These are phyloP conservation scores for Diaperis boleti DNA, from an alignment of 2,888 invertebrate species.

Conservation along the genomic window DNA sequence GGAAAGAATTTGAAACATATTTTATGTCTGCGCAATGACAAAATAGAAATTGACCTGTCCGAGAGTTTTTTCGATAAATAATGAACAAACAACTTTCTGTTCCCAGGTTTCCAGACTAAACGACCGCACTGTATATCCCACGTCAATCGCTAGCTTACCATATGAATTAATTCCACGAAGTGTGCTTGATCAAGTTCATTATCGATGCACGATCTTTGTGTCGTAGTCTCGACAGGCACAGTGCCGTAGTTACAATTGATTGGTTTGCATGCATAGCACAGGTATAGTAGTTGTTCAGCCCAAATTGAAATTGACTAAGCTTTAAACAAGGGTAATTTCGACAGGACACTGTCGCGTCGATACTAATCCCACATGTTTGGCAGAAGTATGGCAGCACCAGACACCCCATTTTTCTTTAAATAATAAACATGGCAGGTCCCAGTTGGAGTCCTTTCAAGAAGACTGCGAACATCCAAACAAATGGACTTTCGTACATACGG, in stretches of 20 bases:
- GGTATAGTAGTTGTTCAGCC: not conserved
- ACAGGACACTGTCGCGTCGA: not conserved
- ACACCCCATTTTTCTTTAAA: slow-evolving; percentile 19
- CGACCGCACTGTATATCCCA: too few relatives aligned
- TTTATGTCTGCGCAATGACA: too few relatives aligned
- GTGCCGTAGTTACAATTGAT: slow-evolving; percentile 16
- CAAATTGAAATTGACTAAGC: slow-evolving; percentile 16
- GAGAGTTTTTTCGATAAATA: too few relatives aligned
- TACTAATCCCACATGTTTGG: slow-evolving; percentile 4
- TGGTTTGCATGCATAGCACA: slow-evolving; percentile 14
- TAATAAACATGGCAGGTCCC: slow-evolving; percentile 8
- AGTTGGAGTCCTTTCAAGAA: too few relatives aligned
- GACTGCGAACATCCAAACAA: too few relatives aligned
- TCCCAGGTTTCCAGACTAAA: too few relatives aligned
- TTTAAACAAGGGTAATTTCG: slow-evolving; percentile 5
- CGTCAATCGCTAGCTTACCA: too few relatives aligned
- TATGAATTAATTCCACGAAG: not conserved
- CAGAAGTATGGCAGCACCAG: slow-evolving; percentile 6
- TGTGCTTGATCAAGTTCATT: slow-evolving; percentile 2
- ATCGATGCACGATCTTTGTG: slow-evolving; percentile 1
- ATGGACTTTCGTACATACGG: too few relatives aligned
- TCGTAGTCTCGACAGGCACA: not conserved
- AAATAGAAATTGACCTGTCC: too few relatives aligned
- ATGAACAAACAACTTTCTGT: too few relatives aligned
- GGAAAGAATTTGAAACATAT: too few relatives aligned